Evolutionary conservation across 2,113 vertebrate genomes (phyloP).

Genomic region (Neopipo cinnamomea): DNA sequence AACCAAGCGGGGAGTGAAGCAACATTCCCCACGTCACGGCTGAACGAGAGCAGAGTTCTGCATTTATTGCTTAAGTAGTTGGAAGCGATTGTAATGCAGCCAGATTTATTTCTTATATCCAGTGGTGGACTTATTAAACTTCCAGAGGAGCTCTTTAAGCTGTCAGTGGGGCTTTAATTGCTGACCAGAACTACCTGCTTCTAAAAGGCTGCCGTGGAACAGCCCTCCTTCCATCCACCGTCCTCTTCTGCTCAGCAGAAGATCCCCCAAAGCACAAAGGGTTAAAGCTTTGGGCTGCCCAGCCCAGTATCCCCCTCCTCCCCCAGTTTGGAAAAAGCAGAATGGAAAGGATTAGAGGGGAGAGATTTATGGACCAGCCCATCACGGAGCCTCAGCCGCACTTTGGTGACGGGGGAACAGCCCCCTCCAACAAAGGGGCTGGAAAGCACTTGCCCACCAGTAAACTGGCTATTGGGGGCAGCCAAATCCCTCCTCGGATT

Average conservation of each 20-base stretch:
- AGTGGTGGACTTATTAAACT: not conserved
- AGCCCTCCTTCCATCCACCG: not conserved
- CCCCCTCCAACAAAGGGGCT: not conserved
- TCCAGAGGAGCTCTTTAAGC: not conserved
- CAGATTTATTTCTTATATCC: not conserved
- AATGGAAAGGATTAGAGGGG: constrained; percentile 33
- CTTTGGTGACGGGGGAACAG: constrained; percentile 38
- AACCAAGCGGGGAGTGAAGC: not conserved
- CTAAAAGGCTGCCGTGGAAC: not conserved
- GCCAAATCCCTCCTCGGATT: constrained; percentile 54
- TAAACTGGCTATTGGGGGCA: not conserved
- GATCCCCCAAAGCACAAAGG: not conserved
- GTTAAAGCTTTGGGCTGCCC: constrained; percentile 2
- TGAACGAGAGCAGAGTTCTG: not conserved
- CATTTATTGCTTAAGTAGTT: not conserved
- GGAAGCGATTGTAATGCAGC: not conserved
- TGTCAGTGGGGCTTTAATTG: not conserved
- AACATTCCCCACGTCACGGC: not conserved
- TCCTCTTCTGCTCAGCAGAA: not conserved
- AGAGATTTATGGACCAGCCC: constrained; percentile 52
- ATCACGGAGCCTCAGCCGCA: not conserved
- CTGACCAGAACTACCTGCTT: not conserved
- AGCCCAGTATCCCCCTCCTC: not conserved
- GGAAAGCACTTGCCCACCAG: constrained; percentile 10
- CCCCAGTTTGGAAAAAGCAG: not conserved